phyloP scores from a whole-genome alignment of 2,888 invertebrate genomes.

The Tortrix viridana region DNA sequence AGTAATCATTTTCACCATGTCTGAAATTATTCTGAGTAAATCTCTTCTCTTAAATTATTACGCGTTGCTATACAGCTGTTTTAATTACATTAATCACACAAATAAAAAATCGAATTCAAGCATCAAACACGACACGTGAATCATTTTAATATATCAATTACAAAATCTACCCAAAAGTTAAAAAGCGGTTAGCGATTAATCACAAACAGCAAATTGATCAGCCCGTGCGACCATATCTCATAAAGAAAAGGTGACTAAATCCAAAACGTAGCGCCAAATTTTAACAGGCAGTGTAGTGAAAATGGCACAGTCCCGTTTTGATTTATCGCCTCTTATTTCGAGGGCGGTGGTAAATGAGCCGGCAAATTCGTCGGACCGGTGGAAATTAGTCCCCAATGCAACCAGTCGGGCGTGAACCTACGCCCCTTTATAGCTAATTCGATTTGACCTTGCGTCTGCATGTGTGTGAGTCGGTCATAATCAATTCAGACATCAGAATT shows the following conservation, averaged over 20 bases:
- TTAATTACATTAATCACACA: too few relatives aligned
- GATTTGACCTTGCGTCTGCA: neutral
- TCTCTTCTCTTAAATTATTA: too few relatives aligned
- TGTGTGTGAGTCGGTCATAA: too few relatives aligned
- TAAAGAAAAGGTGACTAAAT: too few relatives aligned
- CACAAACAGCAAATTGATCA: slow-evolving; percentile 4
- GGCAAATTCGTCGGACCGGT: slow-evolving; percentile 20
- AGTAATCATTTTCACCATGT: too few relatives aligned
- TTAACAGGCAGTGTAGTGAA: too few relatives aligned
- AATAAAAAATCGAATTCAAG: too few relatives aligned
- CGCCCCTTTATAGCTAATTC: slow-evolving; percentile 8
- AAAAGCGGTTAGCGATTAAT: slow-evolving; percentile 11
- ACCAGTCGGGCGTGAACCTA: slow-evolving; percentile 16
- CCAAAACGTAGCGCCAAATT: too few relatives aligned
- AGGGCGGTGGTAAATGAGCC: slow-evolving; percentile 18
- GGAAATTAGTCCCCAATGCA: slow-evolving; percentile 24
- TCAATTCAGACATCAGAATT: too few relatives aligned
- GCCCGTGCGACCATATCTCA: neutral
- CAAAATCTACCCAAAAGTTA: neutral
- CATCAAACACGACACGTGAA: neutral
- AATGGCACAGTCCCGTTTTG: too few relatives aligned
- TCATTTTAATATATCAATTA: neutral
- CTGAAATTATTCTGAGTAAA: too few relatives aligned
- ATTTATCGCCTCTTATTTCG: neutral
- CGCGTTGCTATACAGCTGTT: too few relatives aligned